Evolutionary conservation across 2,888 invertebrate species (phyloP).

Genomic region (Cryptocheilus praepositus): DNA sequence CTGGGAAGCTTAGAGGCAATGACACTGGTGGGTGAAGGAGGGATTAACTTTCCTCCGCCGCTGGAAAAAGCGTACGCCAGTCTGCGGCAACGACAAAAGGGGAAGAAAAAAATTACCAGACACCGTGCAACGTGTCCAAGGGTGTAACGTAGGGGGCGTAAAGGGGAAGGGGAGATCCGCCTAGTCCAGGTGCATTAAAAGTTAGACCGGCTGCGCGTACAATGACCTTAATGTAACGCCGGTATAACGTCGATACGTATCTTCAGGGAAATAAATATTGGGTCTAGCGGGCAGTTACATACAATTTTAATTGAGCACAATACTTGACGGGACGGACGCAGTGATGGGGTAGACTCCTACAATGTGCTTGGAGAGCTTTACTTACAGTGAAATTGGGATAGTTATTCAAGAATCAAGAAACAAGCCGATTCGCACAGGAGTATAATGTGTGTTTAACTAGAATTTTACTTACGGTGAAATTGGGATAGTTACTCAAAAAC

Average conservation of each 20-base stretch:
- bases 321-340: too few relatives aligned
- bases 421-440: too few relatives aligned
- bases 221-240: slow-evolving; percentile 47
- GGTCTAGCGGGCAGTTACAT: slow-evolving; percentile 31
- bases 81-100: slow-evolving; percentile 40
- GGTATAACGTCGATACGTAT: slow-evolving; percentile 27
- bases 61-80: slow-evolving; percentile 35
- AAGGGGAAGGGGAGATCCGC: slow-evolving; percentile 23
- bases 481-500: too few relatives aligned
- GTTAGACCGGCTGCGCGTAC: slow-evolving; percentile 50
- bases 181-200: slow-evolving; percentile 61
- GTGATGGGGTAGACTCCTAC: too few relatives aligned
- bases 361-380: too few relatives aligned
- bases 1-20: too few relatives aligned
- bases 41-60: slow-evolving; percentile 25
- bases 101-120: slow-evolving; percentile 45
- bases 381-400: too few relatives aligned
- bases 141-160: slow-evolving; percentile 32
- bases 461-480: too few relatives aligned
- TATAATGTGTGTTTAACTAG: too few relatives aligned
- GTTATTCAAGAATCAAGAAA: too few relatives aligned
- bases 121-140: slow-evolving; percentile 33
- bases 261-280: slow-evolving; percentile 6
- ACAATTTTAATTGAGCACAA: slow-evolving; percentile 6
- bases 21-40: not conserved